Percentiles rank a stretch among this genome's conserved stretches.
phyloP scores from a whole-genome alignment of 2,888 invertebrate species.

The Hymenopus coronatus region DNA sequence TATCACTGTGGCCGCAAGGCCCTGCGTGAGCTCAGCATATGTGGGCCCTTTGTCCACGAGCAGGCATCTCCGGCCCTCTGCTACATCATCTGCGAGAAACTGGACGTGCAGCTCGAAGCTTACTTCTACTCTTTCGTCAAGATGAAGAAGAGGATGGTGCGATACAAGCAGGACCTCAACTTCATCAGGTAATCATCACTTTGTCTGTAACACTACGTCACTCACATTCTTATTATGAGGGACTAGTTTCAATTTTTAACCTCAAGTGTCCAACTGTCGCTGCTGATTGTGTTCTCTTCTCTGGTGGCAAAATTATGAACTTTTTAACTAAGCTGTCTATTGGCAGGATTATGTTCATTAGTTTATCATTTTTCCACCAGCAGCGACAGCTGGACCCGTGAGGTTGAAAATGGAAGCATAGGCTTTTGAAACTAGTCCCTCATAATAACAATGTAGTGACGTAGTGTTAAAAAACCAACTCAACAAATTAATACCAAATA shows the following conservation, averaged over 20 bases:
- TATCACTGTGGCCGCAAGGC: slow-evolving; percentile 32
- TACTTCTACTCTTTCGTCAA: slow-evolving; percentile 35
- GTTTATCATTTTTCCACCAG: neutral
- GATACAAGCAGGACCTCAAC: slow-evolving; percentile 32
- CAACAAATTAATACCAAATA: too few species aligned
- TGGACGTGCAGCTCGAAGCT: slow-evolving; percentile 35
- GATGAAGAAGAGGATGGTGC: slow-evolving; percentile 34
- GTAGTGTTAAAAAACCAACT: too few species aligned
- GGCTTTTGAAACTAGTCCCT: too few species aligned
- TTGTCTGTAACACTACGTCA: neutral
- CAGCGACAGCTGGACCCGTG: too few species aligned
- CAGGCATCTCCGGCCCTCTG: slow-evolving; percentile 35
- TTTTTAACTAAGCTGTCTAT: neutral
- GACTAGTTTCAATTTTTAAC: too few species aligned
- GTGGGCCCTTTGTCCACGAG: slow-evolving; percentile 36
- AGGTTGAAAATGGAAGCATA: too few species aligned
- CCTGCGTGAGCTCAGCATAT: slow-evolving; percentile 34
- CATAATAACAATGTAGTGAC: too few species aligned
- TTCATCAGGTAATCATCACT: slow-evolving; percentile 12
- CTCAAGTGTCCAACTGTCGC: too few species aligned
- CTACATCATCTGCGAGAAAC: slow-evolving; percentile 34
- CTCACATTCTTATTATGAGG: too few species aligned
- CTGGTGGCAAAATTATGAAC: too few species aligned
- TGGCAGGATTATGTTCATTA: neutral
- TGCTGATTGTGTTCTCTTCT: too few species aligned